Conservation (phyloP, 2,888 invertebrate species). For the Lottia gigantea region DNA sequence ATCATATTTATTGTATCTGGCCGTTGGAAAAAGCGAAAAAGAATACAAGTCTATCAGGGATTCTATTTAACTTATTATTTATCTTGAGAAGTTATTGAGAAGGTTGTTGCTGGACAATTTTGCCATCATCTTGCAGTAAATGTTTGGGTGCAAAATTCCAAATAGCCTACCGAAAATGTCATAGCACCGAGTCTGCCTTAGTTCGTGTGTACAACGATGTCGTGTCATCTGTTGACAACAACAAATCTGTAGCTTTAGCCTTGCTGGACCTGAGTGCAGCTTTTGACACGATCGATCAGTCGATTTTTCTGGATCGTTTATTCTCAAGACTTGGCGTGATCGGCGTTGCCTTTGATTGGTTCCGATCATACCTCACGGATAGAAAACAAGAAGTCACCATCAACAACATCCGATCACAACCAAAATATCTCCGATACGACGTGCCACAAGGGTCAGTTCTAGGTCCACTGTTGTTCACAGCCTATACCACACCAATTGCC, state of each 20-base stretch:
- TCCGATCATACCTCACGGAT: no score
- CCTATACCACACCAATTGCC: slow-evolving; percentile 1
- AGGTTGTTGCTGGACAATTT: no score
- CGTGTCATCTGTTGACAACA: background rate
- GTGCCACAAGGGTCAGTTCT: background rate
- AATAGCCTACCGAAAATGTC: background rate
- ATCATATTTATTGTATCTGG: no score
- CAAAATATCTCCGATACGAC: background rate
- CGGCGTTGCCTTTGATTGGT: no score
- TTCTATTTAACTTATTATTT: no score
- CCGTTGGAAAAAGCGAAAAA: no score
- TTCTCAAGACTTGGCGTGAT: no score
- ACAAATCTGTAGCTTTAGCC: background rate
- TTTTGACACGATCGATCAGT: background rate
- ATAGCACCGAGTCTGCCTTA: background rate
- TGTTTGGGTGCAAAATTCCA: background rate
- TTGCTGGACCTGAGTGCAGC: background rate
- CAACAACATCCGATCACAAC: no score
- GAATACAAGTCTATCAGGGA: no score
- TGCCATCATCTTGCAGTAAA: no score
- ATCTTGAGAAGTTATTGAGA: no score
- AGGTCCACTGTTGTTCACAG: background rate
- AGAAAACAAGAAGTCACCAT: no score
- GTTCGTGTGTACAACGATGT: background rate
- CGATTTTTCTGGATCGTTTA: background rate